phyloP scores from a whole-genome alignment of 2,888 invertebrate species.

The Octodonta nipae region DNA sequence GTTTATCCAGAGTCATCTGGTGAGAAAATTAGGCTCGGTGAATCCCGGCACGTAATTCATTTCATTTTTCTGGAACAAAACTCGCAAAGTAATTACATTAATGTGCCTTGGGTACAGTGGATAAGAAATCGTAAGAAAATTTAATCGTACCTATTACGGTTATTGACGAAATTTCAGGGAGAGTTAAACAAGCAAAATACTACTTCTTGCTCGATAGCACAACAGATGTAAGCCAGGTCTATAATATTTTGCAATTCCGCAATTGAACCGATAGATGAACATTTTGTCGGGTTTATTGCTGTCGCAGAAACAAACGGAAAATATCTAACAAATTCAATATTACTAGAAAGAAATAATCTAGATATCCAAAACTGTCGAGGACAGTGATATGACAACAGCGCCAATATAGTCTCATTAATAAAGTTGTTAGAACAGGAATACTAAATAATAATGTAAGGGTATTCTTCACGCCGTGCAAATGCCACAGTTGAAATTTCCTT shows the following conservation, averaged over 20 bases:
- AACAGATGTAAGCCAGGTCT: too few relatives aligned
- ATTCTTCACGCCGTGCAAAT: not conserved
- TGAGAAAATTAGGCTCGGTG: too few relatives aligned
- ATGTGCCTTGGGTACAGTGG: too few relatives aligned
- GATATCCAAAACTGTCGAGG: conserved; percentile 1
- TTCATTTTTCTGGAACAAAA: too few relatives aligned
- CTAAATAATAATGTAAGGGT: not conserved
- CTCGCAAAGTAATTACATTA: too few relatives aligned
- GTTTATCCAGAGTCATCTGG: too few relatives aligned
- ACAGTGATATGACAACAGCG: not conserved
- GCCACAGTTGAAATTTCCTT: not conserved
- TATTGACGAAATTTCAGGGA: too few relatives aligned
- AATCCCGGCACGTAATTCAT: too few relatives aligned
- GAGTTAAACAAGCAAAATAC: too few relatives aligned
- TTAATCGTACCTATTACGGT: too few relatives aligned
- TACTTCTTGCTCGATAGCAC: too few relatives aligned
- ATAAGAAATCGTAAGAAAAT: too few relatives aligned
- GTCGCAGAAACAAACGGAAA: not conserved
- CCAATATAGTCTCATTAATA: not conserved
- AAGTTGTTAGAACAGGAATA: not conserved
- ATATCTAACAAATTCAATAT: not conserved
- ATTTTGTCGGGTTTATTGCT: not conserved
- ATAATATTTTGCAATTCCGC: not conserved
- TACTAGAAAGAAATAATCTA: not conserved
- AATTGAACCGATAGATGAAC: not conserved